Base-by-base conservation (phyloP, 1,140 invertebrate species). In the Leptonema lineaticorne region DNA sequence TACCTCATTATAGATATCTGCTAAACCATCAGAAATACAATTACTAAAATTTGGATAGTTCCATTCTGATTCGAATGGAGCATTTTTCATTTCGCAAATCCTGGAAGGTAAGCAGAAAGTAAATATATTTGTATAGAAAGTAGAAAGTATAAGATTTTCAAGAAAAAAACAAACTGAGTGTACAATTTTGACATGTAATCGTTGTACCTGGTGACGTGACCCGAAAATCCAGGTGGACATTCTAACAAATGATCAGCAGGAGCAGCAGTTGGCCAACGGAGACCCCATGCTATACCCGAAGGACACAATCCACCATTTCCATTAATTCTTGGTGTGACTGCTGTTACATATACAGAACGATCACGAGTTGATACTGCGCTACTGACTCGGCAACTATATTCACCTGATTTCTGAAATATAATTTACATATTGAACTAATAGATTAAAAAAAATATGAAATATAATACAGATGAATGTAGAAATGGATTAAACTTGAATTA, bases 1-100 rank as follows among this genome's bases (percentile, higher is more conserved):
- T 80, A 91, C 89, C 75, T 87, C 84, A 73, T 87, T 84, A 73
- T 87, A 87, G 68, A 88, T 87, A 63, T 83, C 78, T 27, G 84
- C 76, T 9, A 92, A 76, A 1, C 86, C 83, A 72, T 89, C 84
- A 7, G 87, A 85, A 0, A 90, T 80, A 72, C 91, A 93, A 9
- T 81, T 79, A 1, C 89, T 90, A 74, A 91, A 92, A 75, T 92
- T 89, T 2, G 91, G 89, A 24, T 84, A 77, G 46, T 85, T 83
- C 91, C 91, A 93, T 66, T 86, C 85, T 0, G 89, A 85, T 28
- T 85, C 86, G 9, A 77, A 78, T 28, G 79, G 78, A 20, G 75
- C 76, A 18, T 78, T 79, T 71, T 78, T 81, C 50, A 80, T 79
- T 73, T 83, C 80, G 65, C 81, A 83, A 58, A 81, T 80, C 46